Percentiles rank a stretch among this genome's conserved stretches.
Evolutionary conservation across 2,888 invertebrate species (phyloP).

Genomic region (Cataglyphis albicans): DNA sequence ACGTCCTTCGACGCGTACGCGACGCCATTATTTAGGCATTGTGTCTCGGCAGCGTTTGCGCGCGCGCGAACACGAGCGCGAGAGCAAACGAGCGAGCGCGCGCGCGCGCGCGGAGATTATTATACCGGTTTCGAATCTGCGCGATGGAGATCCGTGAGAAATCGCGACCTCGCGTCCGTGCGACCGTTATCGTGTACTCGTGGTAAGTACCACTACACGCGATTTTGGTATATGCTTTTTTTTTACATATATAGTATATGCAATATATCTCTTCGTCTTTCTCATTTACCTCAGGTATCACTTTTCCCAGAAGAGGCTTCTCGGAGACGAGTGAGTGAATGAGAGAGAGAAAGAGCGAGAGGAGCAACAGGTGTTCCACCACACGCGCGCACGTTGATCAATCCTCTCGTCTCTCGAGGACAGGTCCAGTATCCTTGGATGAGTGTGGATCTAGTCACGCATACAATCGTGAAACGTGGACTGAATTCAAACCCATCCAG

Average conservation of each 20-base stretch:
- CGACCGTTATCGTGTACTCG: slow-evolving; percentile 21
- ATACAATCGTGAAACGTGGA: slow-evolving; percentile 88
- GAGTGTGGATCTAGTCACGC: slow-evolving; percentile 94
- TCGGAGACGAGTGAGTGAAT: neutral
- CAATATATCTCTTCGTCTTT: neutral
- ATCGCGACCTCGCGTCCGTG: slow-evolving; percentile 34
- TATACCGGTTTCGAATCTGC: slow-evolving; percentile 51
- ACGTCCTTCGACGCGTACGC: slow-evolving; percentile 27
- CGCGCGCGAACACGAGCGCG: slow-evolving; percentile 1
- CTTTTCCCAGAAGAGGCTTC: slow-evolving; percentile 24
- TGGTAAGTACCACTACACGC: slow-evolving; percentile 22
- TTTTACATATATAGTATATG: neutral
- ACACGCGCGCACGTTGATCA: neutral
- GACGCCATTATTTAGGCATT: slow-evolving; percentile 42
- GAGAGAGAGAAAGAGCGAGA: neutral
- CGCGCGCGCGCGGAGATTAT: slow-evolving; percentile 36
- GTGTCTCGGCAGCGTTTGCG: slow-evolving; percentile 18
- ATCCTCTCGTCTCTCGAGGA: slow-evolving; percentile 9
- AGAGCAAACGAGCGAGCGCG: slow-evolving; percentile 1
- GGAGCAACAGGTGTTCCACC: slow-evolving; percentile 26
- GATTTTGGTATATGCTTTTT: neutral
- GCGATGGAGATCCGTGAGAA: slow-evolving; percentile 37
- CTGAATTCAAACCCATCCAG: slow-evolving; percentile 92
- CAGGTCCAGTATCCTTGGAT: slow-evolving; percentile 89
- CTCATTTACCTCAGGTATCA: slow-evolving; percentile 43